These are phyloP conservation scores for Pseudopleuronectes americanus DNA, from an alignment of 2,797 vertebrate species.

Conservation along the genomic window DNA sequence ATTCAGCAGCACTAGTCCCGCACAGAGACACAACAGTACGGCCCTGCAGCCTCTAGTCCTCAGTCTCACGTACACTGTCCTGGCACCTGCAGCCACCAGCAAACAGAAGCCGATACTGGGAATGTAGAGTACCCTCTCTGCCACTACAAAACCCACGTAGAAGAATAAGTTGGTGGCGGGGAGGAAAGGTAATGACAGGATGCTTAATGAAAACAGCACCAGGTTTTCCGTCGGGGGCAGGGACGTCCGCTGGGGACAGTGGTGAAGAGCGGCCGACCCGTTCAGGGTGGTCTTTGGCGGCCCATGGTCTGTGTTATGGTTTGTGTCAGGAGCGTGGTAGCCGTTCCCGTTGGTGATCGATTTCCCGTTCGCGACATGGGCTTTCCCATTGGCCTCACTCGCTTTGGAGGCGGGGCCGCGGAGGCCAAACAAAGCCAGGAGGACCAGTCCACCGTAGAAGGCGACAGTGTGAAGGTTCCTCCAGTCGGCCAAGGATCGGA, in stretches of 20 bases:
- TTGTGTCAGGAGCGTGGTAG: constrained; percentile 70
- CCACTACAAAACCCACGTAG: constrained; percentile 98
- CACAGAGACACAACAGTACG: constrained; percentile 87
- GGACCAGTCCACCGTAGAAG: constrained; percentile 89
- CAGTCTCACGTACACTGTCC: constrained; percentile 89
- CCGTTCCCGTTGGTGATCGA: constrained; percentile 85
- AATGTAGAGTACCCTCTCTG: constrained; percentile 98
- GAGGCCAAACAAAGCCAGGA: constrained; percentile 88
- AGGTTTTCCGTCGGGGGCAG: constrained; percentile 93
- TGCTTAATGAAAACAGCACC: constrained; percentile 90
- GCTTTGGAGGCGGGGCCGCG: constrained; percentile 71
- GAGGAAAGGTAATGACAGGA: constrained; percentile 93
- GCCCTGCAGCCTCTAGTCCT: constrained; percentile 89
- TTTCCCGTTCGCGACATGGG: constrained; percentile 72
- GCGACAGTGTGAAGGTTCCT: constrained; percentile 94
- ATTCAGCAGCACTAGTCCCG: constrained; percentile 91
- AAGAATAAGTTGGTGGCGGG: constrained; percentile 98
- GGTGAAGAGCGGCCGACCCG: constrained; percentile 63
- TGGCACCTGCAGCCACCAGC: constrained; percentile 91
- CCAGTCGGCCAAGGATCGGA: constrained; percentile 90
- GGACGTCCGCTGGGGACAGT: constrained; percentile 47
- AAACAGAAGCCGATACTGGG: constrained; percentile 98
- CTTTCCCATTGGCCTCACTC: constrained; percentile 87
- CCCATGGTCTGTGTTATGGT: constrained; percentile 78
- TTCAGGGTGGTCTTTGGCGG: constrained; percentile 64